phyloP scores from a whole-genome alignment of 2,797 vertebrate species.

The Euthynnus affinis region DNA sequence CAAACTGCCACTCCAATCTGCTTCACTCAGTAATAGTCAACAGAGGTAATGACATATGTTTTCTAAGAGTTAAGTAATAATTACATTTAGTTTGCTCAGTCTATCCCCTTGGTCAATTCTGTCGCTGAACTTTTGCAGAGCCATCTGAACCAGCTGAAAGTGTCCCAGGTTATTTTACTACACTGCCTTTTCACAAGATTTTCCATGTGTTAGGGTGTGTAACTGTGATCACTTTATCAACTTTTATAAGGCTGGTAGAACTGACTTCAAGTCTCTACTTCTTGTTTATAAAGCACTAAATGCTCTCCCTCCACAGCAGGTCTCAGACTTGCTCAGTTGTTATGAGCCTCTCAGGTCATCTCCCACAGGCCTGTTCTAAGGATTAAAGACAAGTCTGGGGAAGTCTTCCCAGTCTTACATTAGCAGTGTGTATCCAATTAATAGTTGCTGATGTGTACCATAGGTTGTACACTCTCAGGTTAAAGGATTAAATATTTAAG shows the following conservation, averaged over 20 bases:
- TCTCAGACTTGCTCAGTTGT: slow-evolving; percentile 23
- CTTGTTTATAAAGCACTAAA: slow-evolving; percentile 31
- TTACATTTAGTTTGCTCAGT: not conserved
- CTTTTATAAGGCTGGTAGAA: not conserved
- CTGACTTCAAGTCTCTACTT: slow-evolving; percentile 5
- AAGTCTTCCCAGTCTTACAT: slow-evolving; percentile 6
- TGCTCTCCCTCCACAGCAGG: not conserved
- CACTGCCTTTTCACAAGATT: not conserved
- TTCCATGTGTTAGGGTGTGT: not conserved
- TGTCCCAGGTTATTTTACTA: not conserved
- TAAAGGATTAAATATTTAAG: not conserved
- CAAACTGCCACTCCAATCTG: not conserved
- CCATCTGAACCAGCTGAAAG: not conserved
- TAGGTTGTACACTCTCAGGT: not conserved
- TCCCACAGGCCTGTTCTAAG: slow-evolving; percentile 14
- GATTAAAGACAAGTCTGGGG: slow-evolving; percentile 4
- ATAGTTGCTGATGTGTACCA: slow-evolving; percentile 6
- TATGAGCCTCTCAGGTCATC: slow-evolving; percentile 26
- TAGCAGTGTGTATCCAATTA: slow-evolving; percentile 25
- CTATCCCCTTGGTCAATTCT: not conserved
- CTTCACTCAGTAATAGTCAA: not conserved
- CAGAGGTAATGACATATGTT: no score
- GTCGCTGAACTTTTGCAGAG: not conserved
- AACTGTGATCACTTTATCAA: not conserved
- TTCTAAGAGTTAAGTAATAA: not conserved